These are phyloP conservation scores for Thumatha senex DNA, from an alignment of 2,888 invertebrate genomes.

Conservation along the genomic window DNA sequence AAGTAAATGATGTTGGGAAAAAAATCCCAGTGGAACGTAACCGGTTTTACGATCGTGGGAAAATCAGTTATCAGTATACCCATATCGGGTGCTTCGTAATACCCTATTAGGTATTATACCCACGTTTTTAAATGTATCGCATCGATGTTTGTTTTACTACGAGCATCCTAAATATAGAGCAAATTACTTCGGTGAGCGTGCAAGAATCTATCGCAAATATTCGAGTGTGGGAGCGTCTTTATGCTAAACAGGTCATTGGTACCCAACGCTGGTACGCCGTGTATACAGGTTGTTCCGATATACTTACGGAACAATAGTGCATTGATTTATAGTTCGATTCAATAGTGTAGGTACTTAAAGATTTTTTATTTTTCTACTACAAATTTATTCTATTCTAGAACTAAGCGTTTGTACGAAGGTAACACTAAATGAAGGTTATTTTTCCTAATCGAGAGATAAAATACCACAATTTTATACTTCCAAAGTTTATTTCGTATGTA, in stretches of 20 bases:
- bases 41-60: slow-evolving; percentile 59
- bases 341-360: no score
- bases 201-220: slow-evolving; percentile 79
- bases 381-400: no score
- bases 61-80: slow-evolving; percentile 45
- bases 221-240: slow-evolving; percentile 76
- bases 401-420: no score
- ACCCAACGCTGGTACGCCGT: slow-evolving; percentile 70
- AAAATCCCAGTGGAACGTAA: slow-evolving; percentile 34
- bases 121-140: slow-evolving; percentile 66
- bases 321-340: neutral
- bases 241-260: slow-evolving; percentile 82
- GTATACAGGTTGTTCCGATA: slow-evolving; percentile 55
- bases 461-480: no score
- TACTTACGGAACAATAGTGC: slow-evolving; percentile 31
- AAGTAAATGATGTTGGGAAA: slow-evolving; percentile 27
- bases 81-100: slow-evolving; percentile 40
- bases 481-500: no score
- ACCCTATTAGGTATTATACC: slow-evolving; percentile 43
- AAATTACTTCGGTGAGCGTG: slow-evolving; percentile 78
- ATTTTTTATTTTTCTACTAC: no score
- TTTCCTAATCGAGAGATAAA: no score
- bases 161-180: slow-evolving; percentile 81
- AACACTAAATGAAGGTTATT: no score
- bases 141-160: slow-evolving; percentile 77